Base-by-base conservation (phyloP, 2,888 invertebrate genomes). In the Drosophila paramelanica region DNA sequence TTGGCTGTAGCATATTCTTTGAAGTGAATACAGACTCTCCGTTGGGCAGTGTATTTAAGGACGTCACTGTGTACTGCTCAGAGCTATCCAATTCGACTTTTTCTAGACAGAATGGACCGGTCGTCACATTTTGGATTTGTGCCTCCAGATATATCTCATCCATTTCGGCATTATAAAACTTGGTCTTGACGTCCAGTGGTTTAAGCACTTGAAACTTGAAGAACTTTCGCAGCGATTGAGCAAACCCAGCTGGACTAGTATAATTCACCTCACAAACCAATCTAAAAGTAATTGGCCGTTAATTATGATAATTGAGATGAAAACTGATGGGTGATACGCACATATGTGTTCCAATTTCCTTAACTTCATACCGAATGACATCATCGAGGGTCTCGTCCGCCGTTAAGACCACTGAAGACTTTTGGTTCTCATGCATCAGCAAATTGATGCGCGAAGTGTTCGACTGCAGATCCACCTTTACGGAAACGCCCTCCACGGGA, bases 341-440 rank as follows among this genome's bases (percentile, higher is more conserved):
- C 97, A 99, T 98, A 91, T 99, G 99, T 47, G 98, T 97, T 43
- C 99, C 99, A 80, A 98, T 96, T 93, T 99, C 99, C 93, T 99
- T 99, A n/a, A 99, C 98, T 94, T 99, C 99, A 93, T 99, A 98
- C 90, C 98, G 97, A 89, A 99, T 98, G 38, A 99, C 97, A 93
- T 98, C 96, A 93, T 98, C 98, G 14, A 98, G 94, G 11, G 97
- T 98, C 90, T 96, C 95, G 86, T 97, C 96, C 1, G 97, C 96
- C 83, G 94, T 94, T 55, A 95, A 91, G 81, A 94, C 93, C 0
- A 94, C 93, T 7, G 95, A 94, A 2, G 94, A 92, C 7, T 93
- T 92, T 78, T 95, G 94, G 71, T 94, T 94, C 84, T 95, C 95
- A 82, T 95, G 95, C 78, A 96, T 95, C 5, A 97, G 95, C 66